Evolutionary conservation across 2,797 vertebrate species (phyloP).

Genomic region (Amniataba percoides): DNA sequence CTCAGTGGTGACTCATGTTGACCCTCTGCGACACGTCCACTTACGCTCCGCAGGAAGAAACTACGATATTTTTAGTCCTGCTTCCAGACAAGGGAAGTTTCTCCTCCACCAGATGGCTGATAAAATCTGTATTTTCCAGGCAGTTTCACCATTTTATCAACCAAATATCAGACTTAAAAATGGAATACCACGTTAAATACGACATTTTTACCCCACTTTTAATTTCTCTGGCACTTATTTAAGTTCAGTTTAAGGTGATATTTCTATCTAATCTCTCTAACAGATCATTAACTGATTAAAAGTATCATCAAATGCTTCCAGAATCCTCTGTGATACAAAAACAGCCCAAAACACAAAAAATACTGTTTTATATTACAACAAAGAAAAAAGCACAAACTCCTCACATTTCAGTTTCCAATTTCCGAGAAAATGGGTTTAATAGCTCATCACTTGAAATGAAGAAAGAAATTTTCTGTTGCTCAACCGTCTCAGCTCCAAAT

Average conservation of each 20-base stretch:
- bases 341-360: background rate
- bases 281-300: background rate
- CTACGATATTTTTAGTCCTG: conserved; percentile 51
- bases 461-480: background rate
- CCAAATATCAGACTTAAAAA: background rate
- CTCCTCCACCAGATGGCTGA: conserved; percentile 23
- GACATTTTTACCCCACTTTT: too few species aligned
- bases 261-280: background rate
- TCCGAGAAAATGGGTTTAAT: background rate
- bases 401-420: background rate
- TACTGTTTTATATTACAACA: background rate
- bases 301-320: background rate
- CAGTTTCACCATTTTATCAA: background rate
- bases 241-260: background rate
- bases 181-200: background rate
- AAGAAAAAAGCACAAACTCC: background rate
- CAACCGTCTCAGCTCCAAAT: background rate
- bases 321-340: background rate
- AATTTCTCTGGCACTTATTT: background rate
- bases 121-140: background rate
- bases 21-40: conserved; percentile 37
- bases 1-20: conserved; percentile 55
- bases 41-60: conserved; percentile 37
- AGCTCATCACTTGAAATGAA: background rate
- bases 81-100: conserved; percentile 21